Conservation (phyloP, 1,140 invertebrate genomes). For the Druon quercuslanigerum region DNA sequence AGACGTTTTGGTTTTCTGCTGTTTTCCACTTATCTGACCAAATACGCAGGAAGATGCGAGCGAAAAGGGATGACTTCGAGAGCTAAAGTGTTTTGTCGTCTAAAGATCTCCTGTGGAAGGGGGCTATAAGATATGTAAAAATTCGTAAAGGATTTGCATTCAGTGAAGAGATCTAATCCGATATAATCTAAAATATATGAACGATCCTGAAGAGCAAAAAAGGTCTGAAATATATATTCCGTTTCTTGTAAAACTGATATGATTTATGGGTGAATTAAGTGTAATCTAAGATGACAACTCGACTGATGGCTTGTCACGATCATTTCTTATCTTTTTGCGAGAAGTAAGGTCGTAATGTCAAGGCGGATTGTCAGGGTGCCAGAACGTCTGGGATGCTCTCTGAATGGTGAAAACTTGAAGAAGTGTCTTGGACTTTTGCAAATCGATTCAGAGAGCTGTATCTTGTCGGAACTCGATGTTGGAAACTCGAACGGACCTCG, state of each 20-base stretch:
- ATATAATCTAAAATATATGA: too few species aligned
- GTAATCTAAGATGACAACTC: constrained; percentile 22
- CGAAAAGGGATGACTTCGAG: too few species aligned
- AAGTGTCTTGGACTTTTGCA: constrained; percentile 24
- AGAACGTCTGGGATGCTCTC: constrained; percentile 26
- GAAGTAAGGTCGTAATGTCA: constrained; percentile 7
- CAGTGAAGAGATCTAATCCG: too few species aligned
- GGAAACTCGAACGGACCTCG: not conserved
- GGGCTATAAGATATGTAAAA: too few species aligned
- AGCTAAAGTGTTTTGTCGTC: too few species aligned
- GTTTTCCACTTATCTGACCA: too few species aligned
- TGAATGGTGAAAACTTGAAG: constrained; percentile 14
- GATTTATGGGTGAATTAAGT: constrained; percentile 4
- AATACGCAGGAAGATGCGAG: too few species aligned
- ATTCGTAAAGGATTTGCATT: too few species aligned
- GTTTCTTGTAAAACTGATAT: not conserved
- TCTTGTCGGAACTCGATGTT: constrained; percentile 11
- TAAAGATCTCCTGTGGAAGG: too few species aligned
- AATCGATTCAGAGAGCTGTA: constrained; percentile 15
- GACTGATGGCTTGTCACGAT: constrained; percentile 20
- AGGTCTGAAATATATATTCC: too few species aligned
- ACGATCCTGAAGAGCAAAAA: too few species aligned
- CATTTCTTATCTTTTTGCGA: constrained; percentile 20
- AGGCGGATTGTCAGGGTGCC: constrained; percentile 15
- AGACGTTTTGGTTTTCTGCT: too few species aligned